Base-by-base conservation (phyloP, 30 jellyfish, hydroid and myxozoan genomes). In the Rhopilema esculentum region DNA sequence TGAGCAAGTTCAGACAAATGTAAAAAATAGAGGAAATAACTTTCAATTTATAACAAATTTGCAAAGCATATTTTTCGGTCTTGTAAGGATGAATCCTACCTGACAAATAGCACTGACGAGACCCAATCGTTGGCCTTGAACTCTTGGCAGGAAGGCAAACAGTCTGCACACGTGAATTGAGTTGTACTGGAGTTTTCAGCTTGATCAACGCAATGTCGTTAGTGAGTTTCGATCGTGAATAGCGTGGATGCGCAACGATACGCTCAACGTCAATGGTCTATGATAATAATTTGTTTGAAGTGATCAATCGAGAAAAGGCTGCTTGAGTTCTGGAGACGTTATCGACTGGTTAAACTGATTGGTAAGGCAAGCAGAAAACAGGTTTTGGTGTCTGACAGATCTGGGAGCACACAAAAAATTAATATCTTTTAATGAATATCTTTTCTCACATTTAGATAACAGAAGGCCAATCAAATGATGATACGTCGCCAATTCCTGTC, bases 131-230 rank as follows among this genome's bases (percentile, higher is more conserved):
- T 31, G 97, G 97, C 33, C 92, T 53, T 49, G 82, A 53, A 49
- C 86, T 89, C 48, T 28, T 69, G 0, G 89, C 66, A 29, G 97
- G 97, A 7, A 89, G 80, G 61, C 97, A 89, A 30, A 89, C 66
- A 0, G 92, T 72, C 72, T 49, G 79, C 33, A 80, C 97, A 40
- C 92, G 81, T 23, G 50, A 22, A 85, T 72, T 89, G 30, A 89
- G 26, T 64, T 28, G 33, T 28, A 80, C 97, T 2, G 97, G 97
- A 20, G 61, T 21, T 49, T 61, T 81, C 83, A 89, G 71, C 51
- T 89, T 65, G 70, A 89, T 72, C 79, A 89, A 49, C 0, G 97
- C 97, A 26, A 89, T 89, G 77, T 89, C 97, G 63, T 89, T 81
- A 25, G 28, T 49, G 12, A 87, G 70, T 7, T 29, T n/a, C 0